Evolutionary conservation across 2,113 vertebrate species (phyloP).

Genomic region (Microcebus tavaratra): DNA sequence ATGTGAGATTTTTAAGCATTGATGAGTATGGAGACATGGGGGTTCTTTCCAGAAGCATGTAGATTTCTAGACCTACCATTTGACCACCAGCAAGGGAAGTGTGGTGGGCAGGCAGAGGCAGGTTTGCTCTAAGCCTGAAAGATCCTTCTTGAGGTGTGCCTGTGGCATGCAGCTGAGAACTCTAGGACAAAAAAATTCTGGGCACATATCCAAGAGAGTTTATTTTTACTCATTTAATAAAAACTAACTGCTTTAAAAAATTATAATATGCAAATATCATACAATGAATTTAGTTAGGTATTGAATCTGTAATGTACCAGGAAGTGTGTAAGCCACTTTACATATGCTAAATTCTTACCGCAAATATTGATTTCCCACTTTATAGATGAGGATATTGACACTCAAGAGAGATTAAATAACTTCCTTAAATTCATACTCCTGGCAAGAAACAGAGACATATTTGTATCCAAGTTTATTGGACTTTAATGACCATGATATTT

Average conservation of each 20-base stretch:
- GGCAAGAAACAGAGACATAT: neutral
- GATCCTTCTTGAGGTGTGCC: neutral
- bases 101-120: neutral
- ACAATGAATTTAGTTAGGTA: neutral
- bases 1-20: neutral
- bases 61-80: neutral
- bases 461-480: neutral
- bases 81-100: neutral
- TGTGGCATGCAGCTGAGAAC: neutral
- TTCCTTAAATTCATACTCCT: neutral
- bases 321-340: neutral
- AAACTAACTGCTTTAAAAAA: neutral
- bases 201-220: neutral
- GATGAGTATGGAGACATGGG: neutral
- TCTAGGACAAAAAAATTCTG: neutral
- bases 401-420: neutral
- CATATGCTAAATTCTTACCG: neutral
- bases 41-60: neutral
- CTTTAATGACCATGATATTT: slow-evolving; percentile 18
- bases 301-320: neutral
- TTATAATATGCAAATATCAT: neutral
- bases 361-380: neutral
- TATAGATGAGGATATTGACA: neutral
- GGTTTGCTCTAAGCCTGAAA: neutral
- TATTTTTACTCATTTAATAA: neutral